These are phyloP conservation scores for Mus minutoides DNA, from an alignment of 2,797 vertebrate genomes.

Conservation along the genomic window DNA sequence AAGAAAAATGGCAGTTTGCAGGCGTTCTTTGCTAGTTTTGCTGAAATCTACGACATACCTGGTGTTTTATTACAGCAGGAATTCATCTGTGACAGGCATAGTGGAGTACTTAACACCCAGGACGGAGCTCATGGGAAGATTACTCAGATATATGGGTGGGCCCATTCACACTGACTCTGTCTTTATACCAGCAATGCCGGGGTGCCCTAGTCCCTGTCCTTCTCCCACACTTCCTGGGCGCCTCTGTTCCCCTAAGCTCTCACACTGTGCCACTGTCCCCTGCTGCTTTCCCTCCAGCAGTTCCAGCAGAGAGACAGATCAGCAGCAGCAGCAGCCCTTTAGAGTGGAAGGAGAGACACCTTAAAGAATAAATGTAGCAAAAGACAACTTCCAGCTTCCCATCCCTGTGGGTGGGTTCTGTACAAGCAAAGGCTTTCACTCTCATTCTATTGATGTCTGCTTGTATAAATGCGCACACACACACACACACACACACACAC, in stretches of 20 bases:
- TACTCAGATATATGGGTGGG: constrained; percentile 73
- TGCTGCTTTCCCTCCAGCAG: constrained; percentile 5
- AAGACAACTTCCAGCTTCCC: not conserved
- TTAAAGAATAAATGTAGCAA: constrained; percentile 2
- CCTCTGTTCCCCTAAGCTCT: not conserved
- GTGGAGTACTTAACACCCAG: constrained; percentile 83
- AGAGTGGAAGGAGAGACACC: constrained; percentile 20
- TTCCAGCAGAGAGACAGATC: constrained; percentile 53
- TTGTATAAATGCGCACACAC: not conserved
- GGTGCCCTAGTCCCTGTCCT: not conserved
- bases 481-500: no score
- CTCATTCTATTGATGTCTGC: not conserved
- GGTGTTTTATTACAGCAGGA: constrained; percentile 85
- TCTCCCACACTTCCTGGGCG: not conserved
- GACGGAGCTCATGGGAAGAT: constrained; percentile 74
- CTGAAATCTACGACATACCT: constrained; percentile 82
- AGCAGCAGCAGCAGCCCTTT: not conserved
- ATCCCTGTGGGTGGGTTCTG: not conserved
- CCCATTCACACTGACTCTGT: constrained; percentile 1
- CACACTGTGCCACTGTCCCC: not conserved
- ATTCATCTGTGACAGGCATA: constrained; percentile 84
- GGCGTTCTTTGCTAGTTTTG: constrained; percentile 71
- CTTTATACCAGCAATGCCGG: constrained; percentile 47
- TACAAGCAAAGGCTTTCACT: not conserved
- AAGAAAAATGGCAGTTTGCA: constrained; percentile 82